Conservation (phyloP, 2,888 invertebrate genomes). For the Caenorhabditis zanzibari region DNA sequence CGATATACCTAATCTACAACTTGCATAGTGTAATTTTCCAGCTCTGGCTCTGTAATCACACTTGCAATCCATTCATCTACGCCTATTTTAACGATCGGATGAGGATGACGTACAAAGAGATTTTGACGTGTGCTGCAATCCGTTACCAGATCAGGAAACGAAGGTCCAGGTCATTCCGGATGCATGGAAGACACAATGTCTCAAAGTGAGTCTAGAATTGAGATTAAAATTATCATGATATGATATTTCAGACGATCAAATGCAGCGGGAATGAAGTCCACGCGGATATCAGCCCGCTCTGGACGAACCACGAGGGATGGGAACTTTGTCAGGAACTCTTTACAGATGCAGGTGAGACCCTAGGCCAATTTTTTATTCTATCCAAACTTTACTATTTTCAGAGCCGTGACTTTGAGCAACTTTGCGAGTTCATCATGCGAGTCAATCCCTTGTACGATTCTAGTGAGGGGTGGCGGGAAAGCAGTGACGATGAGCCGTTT, state of each 20-base stretch:
- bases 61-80: constrained; percentile 82
- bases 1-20: background rate
- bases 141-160: constrained; percentile 76
- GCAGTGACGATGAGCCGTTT: constrained; percentile 77
- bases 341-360: constrained; percentile 76
- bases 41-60: constrained; percentile 80
- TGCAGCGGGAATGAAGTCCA: constrained; percentile 73
- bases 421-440: constrained; percentile 82
- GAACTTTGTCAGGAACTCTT: constrained; percentile 80
- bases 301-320: constrained; percentile 72
- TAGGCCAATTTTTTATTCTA: too few relatives aligned
- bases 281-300: constrained; percentile 76
- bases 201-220: constrained; percentile 71
- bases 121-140: constrained; percentile 76
- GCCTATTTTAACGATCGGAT: constrained; percentile 82
- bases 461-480: constrained; percentile 82
- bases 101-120: constrained; percentile 79
- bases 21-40: constrained; percentile 43
- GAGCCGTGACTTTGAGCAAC: constrained; percentile 78
- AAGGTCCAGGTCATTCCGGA: constrained; percentile 69
- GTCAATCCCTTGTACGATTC: constrained; percentile 82
- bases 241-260: constrained; percentile 78
- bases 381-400: constrained; percentile 20
- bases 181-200: constrained; percentile 72
- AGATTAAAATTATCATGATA: too few relatives aligned